phyloP scores from a whole-genome alignment of 2,113 vertebrate species.

The Crotalus helleri region DNA sequence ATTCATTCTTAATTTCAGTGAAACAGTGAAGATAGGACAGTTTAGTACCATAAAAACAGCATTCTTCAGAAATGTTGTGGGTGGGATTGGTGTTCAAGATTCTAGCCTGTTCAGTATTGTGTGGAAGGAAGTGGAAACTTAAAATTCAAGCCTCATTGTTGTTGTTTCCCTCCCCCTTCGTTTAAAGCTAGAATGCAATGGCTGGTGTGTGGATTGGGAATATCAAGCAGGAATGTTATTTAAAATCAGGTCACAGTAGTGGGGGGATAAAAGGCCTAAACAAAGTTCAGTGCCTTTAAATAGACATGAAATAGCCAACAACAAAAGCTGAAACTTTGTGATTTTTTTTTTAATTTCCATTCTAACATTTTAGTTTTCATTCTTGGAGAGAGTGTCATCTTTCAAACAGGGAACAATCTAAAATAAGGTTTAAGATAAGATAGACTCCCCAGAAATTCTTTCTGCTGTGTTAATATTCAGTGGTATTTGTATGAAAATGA shows the following conservation, averaged over 20 bases:
- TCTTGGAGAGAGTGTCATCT: not conserved
- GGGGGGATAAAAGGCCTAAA: not conserved
- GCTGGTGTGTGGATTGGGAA: not conserved
- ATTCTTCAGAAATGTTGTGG: not conserved
- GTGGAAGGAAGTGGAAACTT: not conserved
- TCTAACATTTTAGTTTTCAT: not conserved
- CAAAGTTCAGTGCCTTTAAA: not conserved
- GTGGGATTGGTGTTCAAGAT: not conserved
- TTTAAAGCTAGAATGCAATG: not conserved
- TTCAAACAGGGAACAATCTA: not conserved
- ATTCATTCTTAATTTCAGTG: not conserved
- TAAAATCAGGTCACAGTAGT: not conserved
- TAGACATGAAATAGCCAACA: not conserved
- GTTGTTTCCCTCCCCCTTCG: not conserved
- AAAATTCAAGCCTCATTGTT: not conserved
- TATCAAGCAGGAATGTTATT: not conserved
- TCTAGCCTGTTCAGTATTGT: not conserved
- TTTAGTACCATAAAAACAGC: not conserved
- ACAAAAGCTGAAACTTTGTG: not conserved
- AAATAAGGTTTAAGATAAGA: not conserved
- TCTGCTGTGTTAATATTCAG: not conserved
- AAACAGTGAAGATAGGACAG: not conserved
- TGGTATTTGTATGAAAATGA: slow-evolving; percentile 22
- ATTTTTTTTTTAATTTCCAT: not conserved
- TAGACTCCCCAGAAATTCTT: not conserved